Evolutionary conservation across 2,888 invertebrate genomes (phyloP).

Genomic region (Mongoloraphidia duomilia): DNA sequence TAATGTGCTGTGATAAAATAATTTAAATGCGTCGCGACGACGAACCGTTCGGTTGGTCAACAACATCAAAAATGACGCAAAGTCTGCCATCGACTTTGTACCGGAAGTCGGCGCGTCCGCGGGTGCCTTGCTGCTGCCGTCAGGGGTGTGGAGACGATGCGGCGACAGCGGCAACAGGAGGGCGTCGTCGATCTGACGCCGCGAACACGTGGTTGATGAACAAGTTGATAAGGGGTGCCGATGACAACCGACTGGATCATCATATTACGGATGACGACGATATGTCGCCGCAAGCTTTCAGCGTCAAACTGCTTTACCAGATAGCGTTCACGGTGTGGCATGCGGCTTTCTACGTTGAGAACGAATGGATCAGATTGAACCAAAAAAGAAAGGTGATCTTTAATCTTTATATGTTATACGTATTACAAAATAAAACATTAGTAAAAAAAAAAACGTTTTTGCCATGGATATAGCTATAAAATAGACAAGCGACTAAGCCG

Average conservation of each 20-base stretch:
- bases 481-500: too few species aligned
- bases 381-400: too few species aligned
- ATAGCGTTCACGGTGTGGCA: conserved; percentile 64
- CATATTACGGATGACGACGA: conserved; percentile 23
- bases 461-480: too few species aligned
- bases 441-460: too few species aligned
- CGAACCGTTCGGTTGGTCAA: too few species aligned
- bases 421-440: too few species aligned
- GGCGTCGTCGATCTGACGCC: not conserved
- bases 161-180: not conserved
- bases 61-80: too few species aligned
- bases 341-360: conserved; percentile 54
- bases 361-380: conserved; percentile 23
- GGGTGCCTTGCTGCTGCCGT: conserved; percentile 14
- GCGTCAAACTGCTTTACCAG: conserved; percentile 48
- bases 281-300: conserved; percentile 30
- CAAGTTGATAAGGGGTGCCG: not conserved
- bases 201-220: not conserved
- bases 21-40: too few species aligned
- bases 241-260: not conserved
- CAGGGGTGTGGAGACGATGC: conserved; percentile 10
- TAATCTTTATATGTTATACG: too few species aligned
- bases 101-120: too few species aligned
- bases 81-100: too few species aligned
- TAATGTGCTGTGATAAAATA: too few species aligned